Base-by-base conservation (phyloP, 35 echinoderm and acorn worm genomes). In the Eucidaris tribuloides region DNA sequence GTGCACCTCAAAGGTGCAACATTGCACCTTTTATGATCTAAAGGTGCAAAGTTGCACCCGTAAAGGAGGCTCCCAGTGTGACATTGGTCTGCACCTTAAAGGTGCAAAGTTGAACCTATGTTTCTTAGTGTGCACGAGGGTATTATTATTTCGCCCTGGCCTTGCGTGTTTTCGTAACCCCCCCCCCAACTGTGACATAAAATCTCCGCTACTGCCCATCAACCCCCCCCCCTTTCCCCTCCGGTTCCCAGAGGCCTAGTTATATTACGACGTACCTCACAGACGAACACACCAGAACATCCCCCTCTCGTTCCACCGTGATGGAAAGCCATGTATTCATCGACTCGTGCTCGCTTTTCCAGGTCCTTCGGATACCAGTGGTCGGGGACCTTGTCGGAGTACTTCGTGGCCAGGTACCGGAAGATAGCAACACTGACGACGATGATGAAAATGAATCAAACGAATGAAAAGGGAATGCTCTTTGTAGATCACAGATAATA, bases 331-430 rank as follows among this genome's bases (percentile, higher is more conserved):
- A 97, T 13, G 55, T 92, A 89, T 65, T 97, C 85, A 71, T 92
- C 89, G 17, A 97, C 90, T 42, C 68, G 85, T 39, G 85, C 77
- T 19, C 82, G 43, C 22, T 76, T 84, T 49, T 92, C 5, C 2
- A 83, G 15, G 40, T 97, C 94, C 7, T 45, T 49, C 5, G 94
- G 94, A 35, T 97, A 97, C 94, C 89, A 97, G 61, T 92, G 89
- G 59, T 92, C 89, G 9, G 85, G 45, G 30, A 81, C 57, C 38
- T 13, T 27, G 68, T 44, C 68, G 20, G 84, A 36, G 62, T 89
- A 97, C 63, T 66, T 92, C 0, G 36, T 39, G 7, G 78, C 46
- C 20, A 97, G 56, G 64, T 97, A 97, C 42, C 85, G 87, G 28
- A 84, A 22, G 20, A 91, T 91, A 5, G 94, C 89, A 0, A 89